Evolutionary conservation across 2,113 vertebrate genomes (phyloP), one percentile per base, ranked within the genome.

Genomic region (Colossoma macropomum): DNA sequence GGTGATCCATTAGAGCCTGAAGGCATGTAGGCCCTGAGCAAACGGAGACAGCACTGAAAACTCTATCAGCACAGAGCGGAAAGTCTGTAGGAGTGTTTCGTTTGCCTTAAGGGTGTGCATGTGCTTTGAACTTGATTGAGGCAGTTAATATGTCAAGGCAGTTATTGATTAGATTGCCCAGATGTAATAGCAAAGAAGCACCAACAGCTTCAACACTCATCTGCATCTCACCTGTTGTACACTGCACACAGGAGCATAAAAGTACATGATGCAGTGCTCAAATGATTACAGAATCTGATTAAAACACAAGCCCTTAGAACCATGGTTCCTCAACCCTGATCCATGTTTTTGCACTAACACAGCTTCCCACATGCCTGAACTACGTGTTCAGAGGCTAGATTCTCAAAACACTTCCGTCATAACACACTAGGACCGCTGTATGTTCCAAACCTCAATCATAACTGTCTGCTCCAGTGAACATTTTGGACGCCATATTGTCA

Each of bases 1-100:
- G 45, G 59, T 38, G 38, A 75, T 74, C 70, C 41, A 65, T 73
- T 81, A 74, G 7, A 73, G 25, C 77, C 62, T 54, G 41, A 28
- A 80, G 66, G 68, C 68, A 60, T 71, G 54, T 27, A 81, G 54
- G 27, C 79, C 73, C 25, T 80, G 69, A 62, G 52, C 71, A 71
- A 75, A 45, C 23, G 0, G 27, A 74, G 27, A 74, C 23, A 19
- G 54, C 9, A 32, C 19, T n/a, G 32, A 72, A 21, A 21, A 27
- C 25, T 74, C 59, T 65, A n/a, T 73, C 56, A 48, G 71, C 54
- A 19, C 41, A 65, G 28, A 65, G 79, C 6, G 32, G 11, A 79
- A n/a, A 38, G 8, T 21, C 59, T 30, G 54, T 30, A 12, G 27
- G 77, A 71, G 66, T 71, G 77, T 62, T 48, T 27, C 12, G 25